Percentiles rank a stretch among this genome's conserved stretches.
Conservation (phyloP, 2,113 vertebrate species). For the Oreamnos americanus region DNA sequence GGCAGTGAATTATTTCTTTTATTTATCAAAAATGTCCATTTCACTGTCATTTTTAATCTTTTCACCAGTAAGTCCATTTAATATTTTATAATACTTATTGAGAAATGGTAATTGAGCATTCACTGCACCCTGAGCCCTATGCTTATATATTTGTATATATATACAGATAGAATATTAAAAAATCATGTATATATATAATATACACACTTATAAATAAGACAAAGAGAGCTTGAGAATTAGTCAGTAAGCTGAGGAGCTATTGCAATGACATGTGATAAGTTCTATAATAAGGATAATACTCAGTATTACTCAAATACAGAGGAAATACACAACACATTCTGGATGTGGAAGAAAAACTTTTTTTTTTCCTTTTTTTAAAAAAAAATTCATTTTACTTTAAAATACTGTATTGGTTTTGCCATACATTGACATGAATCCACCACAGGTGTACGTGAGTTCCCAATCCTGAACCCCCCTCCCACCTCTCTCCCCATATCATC, state of each 20-base stretch:
- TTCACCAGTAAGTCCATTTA: background rate
- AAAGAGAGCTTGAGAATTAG: background rate
- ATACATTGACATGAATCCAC: too few species aligned
- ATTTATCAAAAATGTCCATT: background rate
- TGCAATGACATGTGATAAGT: background rate
- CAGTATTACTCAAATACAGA: background rate
- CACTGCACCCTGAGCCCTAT: background rate
- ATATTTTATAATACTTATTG: background rate
- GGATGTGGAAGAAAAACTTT: background rate
- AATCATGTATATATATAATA: background rate
- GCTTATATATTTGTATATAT: background rate
- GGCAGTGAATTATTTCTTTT: constrained; percentile 2
- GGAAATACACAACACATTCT: background rate
- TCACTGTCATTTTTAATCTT: background rate
- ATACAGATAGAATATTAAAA: background rate
- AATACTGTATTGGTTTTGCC: too few species aligned
- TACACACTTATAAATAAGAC: background rate
- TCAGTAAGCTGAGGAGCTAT: background rate
- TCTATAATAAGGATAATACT: background rate
- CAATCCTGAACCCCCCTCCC: too few species aligned
- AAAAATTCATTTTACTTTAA: too few species aligned
- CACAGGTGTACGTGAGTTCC: too few species aligned
- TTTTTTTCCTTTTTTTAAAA: background rate
- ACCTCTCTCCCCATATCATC: too few species aligned
- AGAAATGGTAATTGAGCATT: background rate